phyloP scores from a whole-genome alignment of 2,888 invertebrate genomes.

The Rhogogaster chlorosoma region DNA sequence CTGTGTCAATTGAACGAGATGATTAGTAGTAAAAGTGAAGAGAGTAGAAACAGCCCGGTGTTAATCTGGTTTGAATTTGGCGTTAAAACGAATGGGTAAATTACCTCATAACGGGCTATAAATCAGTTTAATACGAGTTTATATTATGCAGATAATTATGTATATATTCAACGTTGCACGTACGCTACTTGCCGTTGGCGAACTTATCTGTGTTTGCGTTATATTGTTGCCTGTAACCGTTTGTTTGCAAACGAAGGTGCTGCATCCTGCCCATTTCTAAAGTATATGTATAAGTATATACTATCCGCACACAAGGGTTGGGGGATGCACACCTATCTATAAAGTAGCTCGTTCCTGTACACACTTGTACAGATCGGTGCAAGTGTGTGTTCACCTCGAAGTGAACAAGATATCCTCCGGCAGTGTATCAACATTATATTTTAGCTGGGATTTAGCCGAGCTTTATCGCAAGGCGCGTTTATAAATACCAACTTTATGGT shows the following conservation, averaged over 20 bases:
- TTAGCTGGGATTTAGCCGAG: slow-evolving; percentile 54
- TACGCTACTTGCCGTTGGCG: neutral
- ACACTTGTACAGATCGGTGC: neutral
- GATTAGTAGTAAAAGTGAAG: neutral
- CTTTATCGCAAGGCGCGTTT: slow-evolving; percentile 55
- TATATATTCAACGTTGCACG: neutral
- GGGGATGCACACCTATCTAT: neutral
- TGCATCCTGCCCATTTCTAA: neutral
- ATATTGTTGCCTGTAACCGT: slow-evolving; percentile 10
- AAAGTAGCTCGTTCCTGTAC: neutral
- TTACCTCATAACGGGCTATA: slow-evolving; percentile 10
- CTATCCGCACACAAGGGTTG: neutral
- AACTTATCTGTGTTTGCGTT: slow-evolving; percentile 3
- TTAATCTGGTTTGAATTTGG: slow-evolving; percentile 42
- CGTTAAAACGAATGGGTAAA: slow-evolving; percentile 48
- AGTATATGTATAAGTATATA: neutral
- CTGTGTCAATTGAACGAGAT: neutral
- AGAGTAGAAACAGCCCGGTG: slow-evolving; percentile 7
- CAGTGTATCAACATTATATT: slow-evolving; percentile 55
- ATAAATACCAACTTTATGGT: slow-evolving; percentile 55
- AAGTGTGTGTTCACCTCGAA: slow-evolving; percentile 47
- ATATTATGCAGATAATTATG: slow-evolving; percentile 49
- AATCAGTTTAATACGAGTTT: slow-evolving; percentile 52
- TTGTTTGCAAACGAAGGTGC: slow-evolving; percentile 30
- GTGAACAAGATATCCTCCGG: slow-evolving; percentile 53